Percentiles rank a stretch among this genome's conserved stretches.
Evolutionary conservation across 2,888 invertebrate genomes (phyloP).

Genomic region (Gryllus longicercus): DNA sequence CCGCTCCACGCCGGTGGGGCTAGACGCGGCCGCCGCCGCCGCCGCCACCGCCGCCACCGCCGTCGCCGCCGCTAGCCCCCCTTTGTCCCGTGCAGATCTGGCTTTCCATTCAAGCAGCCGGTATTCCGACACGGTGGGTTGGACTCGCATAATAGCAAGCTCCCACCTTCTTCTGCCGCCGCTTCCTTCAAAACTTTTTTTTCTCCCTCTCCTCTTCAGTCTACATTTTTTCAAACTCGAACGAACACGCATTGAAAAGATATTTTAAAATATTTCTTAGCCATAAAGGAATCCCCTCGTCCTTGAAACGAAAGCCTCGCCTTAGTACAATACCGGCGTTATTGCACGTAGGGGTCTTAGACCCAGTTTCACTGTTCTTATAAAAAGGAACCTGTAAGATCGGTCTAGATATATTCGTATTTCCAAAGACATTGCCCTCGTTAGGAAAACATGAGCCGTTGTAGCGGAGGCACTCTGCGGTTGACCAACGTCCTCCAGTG

Average conservation of each 20-base stretch:
- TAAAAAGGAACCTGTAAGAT: conserved; percentile 1
- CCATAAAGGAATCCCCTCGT: conserved; percentile 18
- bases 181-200: conserved; percentile 17
- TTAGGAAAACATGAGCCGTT: conserved; percentile 17
- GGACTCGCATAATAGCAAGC: neutral
- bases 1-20: conserved; percentile 18
- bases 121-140: conserved; percentile 11
- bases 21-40: conserved; percentile 24
- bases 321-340: conserved; percentile 1
- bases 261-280: conserved; percentile 34
- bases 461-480: neutral
- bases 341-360: conserved; percentile 10
- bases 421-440: conserved; percentile 17
- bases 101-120: neutral
- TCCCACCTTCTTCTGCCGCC: neutral
- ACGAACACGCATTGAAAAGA: conserved; percentile 31
- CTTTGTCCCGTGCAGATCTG: conserved; percentile 23
- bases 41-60: no score
- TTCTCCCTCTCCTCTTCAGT: conserved; percentile 37
- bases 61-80: no score
- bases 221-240: conserved; percentile 34
- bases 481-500: conserved; percentile 17
- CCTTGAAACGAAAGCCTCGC: conserved; percentile 11
- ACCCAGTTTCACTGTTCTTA: neutral
- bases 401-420: conserved; percentile 17